phyloP scores from a whole-genome alignment of 2,797 vertebrate species.

The Crax fasciolata region DNA sequence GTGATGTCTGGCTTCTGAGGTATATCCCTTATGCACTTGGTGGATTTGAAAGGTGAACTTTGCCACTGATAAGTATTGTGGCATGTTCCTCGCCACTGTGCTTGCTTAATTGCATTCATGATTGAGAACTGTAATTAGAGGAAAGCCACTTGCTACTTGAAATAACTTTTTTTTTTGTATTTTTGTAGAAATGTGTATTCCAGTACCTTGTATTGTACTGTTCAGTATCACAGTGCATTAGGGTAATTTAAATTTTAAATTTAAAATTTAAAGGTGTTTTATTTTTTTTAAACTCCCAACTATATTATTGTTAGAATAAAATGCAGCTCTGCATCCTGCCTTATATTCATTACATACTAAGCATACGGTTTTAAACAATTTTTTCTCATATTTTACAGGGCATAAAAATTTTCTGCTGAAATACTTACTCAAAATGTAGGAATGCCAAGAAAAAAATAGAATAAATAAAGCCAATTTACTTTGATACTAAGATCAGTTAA shows the following conservation, averaged over 20 bases:
- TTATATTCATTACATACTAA: not conserved
- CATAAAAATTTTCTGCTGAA: constrained; percentile 5
- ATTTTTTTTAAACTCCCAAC: not conserved
- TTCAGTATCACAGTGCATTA: not conserved
- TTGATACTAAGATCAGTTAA: not conserved
- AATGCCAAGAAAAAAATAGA: not conserved
- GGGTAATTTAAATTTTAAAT: too few relatives aligned
- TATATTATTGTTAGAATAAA: not conserved
- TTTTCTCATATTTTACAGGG: not conserved
- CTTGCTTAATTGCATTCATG: constrained; percentile 41
- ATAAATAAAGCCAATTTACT: not conserved
- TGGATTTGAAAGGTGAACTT: constrained; percentile 29
- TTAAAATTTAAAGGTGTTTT: accelerated
- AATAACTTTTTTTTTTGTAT: not conserved
- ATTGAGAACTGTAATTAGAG: constrained; percentile 23
- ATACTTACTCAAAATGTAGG: not conserved
- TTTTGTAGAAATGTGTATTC: constrained; percentile 9
- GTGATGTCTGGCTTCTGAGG: not conserved
- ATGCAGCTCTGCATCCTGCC: not conserved
- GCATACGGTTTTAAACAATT: not conserved
- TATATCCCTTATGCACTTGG: not conserved
- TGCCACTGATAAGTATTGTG: not conserved
- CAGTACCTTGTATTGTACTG: not conserved
- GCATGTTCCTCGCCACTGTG: not conserved
- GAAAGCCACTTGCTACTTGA: not conserved